These are phyloP conservation scores for Hipposideros larvatus DNA, from an alignment of 2,797 vertebrate species.

Conservation along the genomic window DNA sequence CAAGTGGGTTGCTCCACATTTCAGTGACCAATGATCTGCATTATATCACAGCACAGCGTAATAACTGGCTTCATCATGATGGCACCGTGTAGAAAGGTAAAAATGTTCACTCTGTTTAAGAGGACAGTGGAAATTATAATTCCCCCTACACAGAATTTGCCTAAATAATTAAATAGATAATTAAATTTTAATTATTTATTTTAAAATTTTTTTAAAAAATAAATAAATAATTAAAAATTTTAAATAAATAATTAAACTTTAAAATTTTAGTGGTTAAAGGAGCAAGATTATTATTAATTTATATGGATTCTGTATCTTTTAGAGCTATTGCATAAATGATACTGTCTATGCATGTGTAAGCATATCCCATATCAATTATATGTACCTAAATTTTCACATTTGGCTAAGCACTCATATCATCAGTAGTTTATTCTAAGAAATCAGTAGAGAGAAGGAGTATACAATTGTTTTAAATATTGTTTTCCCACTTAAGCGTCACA, in stretches of 20 bases:
- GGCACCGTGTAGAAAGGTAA: neutral
- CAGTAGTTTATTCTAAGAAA: neutral
- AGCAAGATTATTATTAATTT: conserved; percentile 38
- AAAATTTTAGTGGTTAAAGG: neutral
- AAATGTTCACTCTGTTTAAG: neutral
- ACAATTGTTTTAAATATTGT: neutral
- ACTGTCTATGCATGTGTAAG: neutral
- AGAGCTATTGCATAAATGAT: neutral
- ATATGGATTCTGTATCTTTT: neutral
- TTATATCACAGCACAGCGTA: accelerated
- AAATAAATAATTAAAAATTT: neutral
- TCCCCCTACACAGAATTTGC: conserved; percentile 10
- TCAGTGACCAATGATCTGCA: accelerated
- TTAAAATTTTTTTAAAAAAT: no score
- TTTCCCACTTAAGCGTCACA: neutral
- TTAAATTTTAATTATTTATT: neutral
- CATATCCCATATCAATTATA: neutral
- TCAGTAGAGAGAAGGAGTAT: neutral
- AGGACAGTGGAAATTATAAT: neutral
- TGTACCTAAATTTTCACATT: neutral
- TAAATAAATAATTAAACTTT: conserved; percentile 38
- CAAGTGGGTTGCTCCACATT: neutral
- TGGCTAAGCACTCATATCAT: neutral
- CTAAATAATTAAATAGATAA: conserved; percentile 36
- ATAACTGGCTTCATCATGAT: neutral